Base-by-base conservation (phyloP, 2,888 invertebrate species). In the Tachina lurida region DNA sequence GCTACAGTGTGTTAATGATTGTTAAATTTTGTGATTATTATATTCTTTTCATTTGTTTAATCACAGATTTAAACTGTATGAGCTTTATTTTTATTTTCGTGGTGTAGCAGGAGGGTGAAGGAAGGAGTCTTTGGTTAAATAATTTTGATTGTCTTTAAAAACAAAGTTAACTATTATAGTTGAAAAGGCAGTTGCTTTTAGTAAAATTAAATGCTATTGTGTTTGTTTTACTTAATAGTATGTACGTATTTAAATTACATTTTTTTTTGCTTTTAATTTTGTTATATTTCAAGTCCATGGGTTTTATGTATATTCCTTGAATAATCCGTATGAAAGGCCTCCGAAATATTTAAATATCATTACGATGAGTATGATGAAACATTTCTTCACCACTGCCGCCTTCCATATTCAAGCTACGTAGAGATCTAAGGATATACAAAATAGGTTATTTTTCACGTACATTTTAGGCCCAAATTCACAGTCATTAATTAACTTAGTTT, bases 361-460 rank as follows among this genome's bases (percentile, higher is more conserved):
- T 58, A 41, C 22, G 89, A 67, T 88, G 89, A 76, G 90, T 89
- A 76, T 91, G 89, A 17, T 89, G 88, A 87, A 90, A 87, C 31
- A 71, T 75, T 22, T 52, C 60, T n/a, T 49, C 79, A 54, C 86
- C 54, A 9, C 5, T 31, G 8, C n/a, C 90, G 86, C 89, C 91
- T 52, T 91, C 91, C 88, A 91, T 91, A 77, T 92, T 92, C 78
- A 93, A 90, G 89, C 93, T 93, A 87, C 93, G 91, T 84, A 93
- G 89, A 71, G 93, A 93, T 91, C 93, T 93, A 87, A 87, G 7
- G 22, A 41, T 1, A 62, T 19, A 62, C 17, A 9, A 13, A n/a
- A 60, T 17, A 43, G 31, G 2, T 31, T 31, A 31, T 31, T 31
- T 31, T 31, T 31, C 4, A 31, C 3, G 4, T 31, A 4, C 1